Evolutionary conservation across 2,888 invertebrate species (phyloP).

Genomic region (Sympetrum striolatum): DNA sequence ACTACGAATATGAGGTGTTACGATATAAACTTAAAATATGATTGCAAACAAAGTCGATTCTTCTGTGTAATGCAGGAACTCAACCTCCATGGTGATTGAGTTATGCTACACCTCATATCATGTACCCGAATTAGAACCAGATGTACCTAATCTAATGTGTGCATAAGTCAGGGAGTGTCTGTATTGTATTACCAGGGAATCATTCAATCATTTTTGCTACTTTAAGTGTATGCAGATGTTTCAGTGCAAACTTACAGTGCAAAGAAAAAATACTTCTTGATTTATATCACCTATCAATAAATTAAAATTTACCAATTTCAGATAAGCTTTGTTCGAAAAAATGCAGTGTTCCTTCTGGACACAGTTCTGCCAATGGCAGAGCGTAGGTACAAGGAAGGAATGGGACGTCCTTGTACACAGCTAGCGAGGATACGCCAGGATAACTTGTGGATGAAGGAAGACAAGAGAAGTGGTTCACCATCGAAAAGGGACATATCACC

Average conservation of each 20-base stretch:
- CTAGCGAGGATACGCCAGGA: slow-evolving; percentile 50
- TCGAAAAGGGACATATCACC: slow-evolving; percentile 61
- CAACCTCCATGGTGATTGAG: too few relatives aligned
- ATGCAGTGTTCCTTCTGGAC: slow-evolving; percentile 74
- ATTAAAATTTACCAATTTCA: slow-evolving; percentile 45
- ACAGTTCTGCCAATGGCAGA: slow-evolving; percentile 70
- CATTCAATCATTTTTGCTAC: too few relatives aligned
- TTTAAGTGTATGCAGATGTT: slow-evolving; percentile 17
- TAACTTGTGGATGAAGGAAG: slow-evolving; percentile 9
- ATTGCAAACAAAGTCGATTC: too few relatives aligned
- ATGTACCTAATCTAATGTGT: too few relatives aligned
- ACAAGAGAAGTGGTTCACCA: slow-evolving; percentile 16
- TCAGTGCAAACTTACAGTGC: slow-evolving; percentile 44
- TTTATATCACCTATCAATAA: slow-evolving; percentile 47
- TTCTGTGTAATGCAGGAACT: too few relatives aligned
- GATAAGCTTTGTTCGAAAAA: slow-evolving; percentile 67
- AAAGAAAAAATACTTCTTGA: slow-evolving; percentile 47
- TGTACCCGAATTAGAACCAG: too few relatives aligned
- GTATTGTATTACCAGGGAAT: too few relatives aligned
- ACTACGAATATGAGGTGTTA: too few relatives aligned
- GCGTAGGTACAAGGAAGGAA: slow-evolving; percentile 63
- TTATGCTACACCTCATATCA: too few relatives aligned
- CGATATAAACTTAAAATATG: too few relatives aligned
- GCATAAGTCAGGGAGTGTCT: too few relatives aligned
- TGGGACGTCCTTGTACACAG: slow-evolving; percentile 53